A percentile compares a stretch with the other conserved stretches of the same genome.
phyloP scores from a whole-genome alignment of 2,888 invertebrate species.

The Eutolmus rufibarbis region DNA sequence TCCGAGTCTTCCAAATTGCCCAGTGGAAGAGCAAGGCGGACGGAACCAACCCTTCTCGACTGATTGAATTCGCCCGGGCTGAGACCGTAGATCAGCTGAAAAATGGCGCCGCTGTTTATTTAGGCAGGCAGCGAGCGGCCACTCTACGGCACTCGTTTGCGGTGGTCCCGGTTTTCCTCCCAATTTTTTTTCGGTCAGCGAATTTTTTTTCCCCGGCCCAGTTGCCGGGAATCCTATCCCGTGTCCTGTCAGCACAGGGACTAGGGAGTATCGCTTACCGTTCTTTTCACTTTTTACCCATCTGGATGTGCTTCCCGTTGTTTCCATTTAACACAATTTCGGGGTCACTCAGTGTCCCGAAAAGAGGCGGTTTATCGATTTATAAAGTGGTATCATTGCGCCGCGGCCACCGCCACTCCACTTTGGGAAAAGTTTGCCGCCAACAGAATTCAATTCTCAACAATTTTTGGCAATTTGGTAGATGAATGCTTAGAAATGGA shows the following conservation, averaged over 20 bases:
- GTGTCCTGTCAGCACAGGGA: constrained; percentile 2
- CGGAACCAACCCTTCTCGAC: constrained; percentile 8
- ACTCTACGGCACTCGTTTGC: background rate
- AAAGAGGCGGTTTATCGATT: constrained; percentile 6
- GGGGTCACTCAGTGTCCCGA: constrained; percentile 6
- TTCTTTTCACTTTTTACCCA: background rate
- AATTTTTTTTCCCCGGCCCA: background rate
- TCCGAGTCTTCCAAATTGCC: background rate
- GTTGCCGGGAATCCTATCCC: background rate
- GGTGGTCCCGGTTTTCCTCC: background rate
- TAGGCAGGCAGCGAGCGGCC: background rate
- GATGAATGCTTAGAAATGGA: background rate
- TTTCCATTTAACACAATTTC: constrained; percentile 12
- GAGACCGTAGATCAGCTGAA: constrained; percentile 3
- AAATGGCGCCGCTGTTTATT: constrained; percentile 16
- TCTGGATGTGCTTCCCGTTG: background rate
- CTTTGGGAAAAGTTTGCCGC: background rate
- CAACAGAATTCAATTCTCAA: background rate
- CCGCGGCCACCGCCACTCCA: background rate
- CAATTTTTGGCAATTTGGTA: background rate
- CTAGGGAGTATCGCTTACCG: constrained; percentile 5
- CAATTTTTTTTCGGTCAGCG: constrained; percentile 24
- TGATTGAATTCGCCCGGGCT: constrained; percentile 15
- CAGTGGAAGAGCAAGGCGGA: background rate
- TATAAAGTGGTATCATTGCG: constrained; percentile 22